A percentile compares a stretch with the other conserved stretches of the same genome.
phyloP scores from a whole-genome alignment of 2,797 vertebrate species.

The Platyrinchus mystaceus region DNA sequence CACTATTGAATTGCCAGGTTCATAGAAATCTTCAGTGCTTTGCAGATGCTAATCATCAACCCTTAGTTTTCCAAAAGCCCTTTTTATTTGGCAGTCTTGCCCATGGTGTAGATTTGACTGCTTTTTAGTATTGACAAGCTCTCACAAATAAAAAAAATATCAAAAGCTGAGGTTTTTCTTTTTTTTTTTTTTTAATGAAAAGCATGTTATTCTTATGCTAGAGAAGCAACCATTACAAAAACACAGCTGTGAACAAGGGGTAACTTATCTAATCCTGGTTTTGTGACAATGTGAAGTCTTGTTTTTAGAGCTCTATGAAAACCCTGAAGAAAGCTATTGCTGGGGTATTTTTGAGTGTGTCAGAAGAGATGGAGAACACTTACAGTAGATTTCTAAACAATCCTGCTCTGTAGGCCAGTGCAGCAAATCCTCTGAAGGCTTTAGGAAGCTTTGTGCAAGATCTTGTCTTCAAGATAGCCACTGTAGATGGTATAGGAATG shows the following conservation, averaged over 20 bases:
- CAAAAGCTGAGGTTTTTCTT: background rate
- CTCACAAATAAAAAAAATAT: background rate
- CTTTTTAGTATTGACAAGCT: background rate
- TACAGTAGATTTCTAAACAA: slow-evolving; percentile 85
- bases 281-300: background rate
- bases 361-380: slow-evolving; percentile 83
- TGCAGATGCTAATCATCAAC: background rate
- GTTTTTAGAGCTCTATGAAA: slow-evolving; percentile 71
- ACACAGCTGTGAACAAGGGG: accelerated
- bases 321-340: slow-evolving; percentile 82
- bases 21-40: background rate
- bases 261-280: background rate
- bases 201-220: accelerated
- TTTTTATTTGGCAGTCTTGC: background rate
- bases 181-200: background rate
- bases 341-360: slow-evolving; percentile 80
- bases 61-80: background rate
- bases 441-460: slow-evolving; percentile 82
- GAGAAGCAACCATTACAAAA: background rate
- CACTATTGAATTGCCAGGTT: background rate
- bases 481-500: background rate
- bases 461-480: slow-evolving; percentile 69
- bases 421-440: slow-evolving; percentile 80
- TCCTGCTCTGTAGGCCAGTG: slow-evolving; percentile 73
- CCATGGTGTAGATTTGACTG: background rate